Evolutionary conservation across 2,797 vertebrate genomes (phyloP).

Genomic region (Chiloscyllium punctatum): DNA sequence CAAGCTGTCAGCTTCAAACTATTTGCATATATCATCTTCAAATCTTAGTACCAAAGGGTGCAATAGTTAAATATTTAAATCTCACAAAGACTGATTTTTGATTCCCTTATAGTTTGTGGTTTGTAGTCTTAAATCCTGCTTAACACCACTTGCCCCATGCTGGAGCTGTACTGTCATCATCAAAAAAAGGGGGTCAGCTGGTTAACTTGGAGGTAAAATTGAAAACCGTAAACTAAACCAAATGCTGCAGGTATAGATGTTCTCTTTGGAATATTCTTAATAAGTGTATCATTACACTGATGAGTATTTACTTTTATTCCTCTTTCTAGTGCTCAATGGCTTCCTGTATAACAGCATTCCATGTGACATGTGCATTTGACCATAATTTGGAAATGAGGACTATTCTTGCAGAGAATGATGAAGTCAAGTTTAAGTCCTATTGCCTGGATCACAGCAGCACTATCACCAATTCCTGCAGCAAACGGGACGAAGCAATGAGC

Average conservation of each 20-base stretch:
- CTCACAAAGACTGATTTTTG: neutral
- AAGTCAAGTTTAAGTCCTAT: slow-evolving; percentile 96
- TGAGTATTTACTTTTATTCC: slow-evolving; percentile 41
- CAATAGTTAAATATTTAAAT: neutral
- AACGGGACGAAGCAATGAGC: slow-evolving; percentile 49
- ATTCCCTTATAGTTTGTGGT: neutral
- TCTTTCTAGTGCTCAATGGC: slow-evolving; percentile 83
- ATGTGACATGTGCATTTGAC: slow-evolving; percentile 96
- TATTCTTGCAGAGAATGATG: slow-evolving; percentile 88
- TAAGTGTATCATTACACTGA: neutral
- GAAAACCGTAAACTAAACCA: neutral
- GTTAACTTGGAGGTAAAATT: neutral
- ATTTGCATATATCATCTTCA: neutral
- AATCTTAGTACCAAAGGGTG: neutral
- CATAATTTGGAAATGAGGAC: slow-evolving; percentile 89
- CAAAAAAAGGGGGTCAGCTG: neutral
- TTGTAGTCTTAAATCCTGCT: neutral
- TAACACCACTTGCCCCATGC: no score
- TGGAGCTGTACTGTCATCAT: neutral
- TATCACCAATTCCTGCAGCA: slow-evolving; percentile 36
- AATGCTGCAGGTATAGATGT: neutral
- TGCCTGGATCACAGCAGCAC: slow-evolving; percentile 83
- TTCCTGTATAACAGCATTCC: slow-evolving; percentile 88
- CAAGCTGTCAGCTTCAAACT: no score
- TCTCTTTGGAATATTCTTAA: neutral